phyloP scores from a whole-genome alignment of 2,113 vertebrate genomes.

The Bos indicus region DNA sequence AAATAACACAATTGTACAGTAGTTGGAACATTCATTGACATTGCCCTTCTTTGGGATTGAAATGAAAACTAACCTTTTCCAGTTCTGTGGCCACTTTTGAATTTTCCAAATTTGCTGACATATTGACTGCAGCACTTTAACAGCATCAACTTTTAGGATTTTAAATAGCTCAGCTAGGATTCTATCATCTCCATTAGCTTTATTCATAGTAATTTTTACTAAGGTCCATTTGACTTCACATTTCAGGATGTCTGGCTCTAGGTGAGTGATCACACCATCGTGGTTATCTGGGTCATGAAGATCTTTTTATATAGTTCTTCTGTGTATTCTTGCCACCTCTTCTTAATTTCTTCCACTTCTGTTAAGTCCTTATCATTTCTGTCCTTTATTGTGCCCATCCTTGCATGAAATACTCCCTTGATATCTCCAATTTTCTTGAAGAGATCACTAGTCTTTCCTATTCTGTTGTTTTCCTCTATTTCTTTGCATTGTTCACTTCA shows the following conservation, averaged over 20 bases:
- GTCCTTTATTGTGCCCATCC: neutral
- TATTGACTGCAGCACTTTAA: neutral
- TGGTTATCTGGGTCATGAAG: neutral
- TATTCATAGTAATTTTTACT: neutral
- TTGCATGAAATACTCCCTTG: neutral
- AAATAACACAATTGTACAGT: neutral
- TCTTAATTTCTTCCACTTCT: neutral
- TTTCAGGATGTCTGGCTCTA: neutral
- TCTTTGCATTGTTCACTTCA: neutral
- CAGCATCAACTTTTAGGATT: neutral
- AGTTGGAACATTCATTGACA: neutral
- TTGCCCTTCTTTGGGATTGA: neutral
- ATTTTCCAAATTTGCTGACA: neutral
- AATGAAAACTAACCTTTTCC: neutral
- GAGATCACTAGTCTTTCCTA: neutral
- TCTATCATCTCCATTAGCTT: neutral
- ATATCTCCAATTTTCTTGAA: neutral
- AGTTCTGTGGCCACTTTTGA: neutral
- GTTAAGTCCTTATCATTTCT: neutral
- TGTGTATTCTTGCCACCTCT: neutral
- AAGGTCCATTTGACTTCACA: neutral
- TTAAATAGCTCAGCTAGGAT: neutral
- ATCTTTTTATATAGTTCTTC: neutral
- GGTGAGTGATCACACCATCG: neutral
- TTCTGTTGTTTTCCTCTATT: neutral